Percentiles rank a stretch among this genome's conserved stretches.
Conservation (phyloP, 2,797 vertebrate species). For the Coendou prehensilis region DNA sequence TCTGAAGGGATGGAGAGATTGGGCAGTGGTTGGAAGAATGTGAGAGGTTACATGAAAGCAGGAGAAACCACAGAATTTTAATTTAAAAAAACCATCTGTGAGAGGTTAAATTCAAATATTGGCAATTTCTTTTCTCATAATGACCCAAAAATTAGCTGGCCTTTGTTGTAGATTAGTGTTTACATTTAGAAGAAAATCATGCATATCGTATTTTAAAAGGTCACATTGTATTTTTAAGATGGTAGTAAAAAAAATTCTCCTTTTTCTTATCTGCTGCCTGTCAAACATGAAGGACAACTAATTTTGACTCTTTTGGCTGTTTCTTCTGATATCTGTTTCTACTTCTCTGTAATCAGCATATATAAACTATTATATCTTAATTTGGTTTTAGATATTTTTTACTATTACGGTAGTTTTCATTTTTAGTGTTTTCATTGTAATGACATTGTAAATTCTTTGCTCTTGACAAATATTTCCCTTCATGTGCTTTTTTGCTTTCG, state of each 20-base stretch:
- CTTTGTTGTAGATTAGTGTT: neutral
- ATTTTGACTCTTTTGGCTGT: neutral
- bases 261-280: neutral
- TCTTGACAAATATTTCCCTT: neutral
- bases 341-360: neutral
- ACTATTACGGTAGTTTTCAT: neutral
- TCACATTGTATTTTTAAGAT: neutral
- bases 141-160: neutral
- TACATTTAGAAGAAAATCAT: neutral
- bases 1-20: neutral
- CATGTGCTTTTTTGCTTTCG: neutral
- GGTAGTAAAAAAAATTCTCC: neutral
- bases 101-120: neutral
- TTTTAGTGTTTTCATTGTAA: neutral
- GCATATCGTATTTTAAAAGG: neutral
- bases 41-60: neutral
- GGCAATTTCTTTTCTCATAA: neutral
- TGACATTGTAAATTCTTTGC: neutral
- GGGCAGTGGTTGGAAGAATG: neutral
- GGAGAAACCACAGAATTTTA: neutral
- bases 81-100: neutral
- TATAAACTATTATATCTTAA: neutral
- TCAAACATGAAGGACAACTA: neutral
- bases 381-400: neutral
- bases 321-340: neutral